Evolutionary conservation across 2,797 vertebrate species (phyloP).

Genomic region (Uromys caudimaculatus): DNA sequence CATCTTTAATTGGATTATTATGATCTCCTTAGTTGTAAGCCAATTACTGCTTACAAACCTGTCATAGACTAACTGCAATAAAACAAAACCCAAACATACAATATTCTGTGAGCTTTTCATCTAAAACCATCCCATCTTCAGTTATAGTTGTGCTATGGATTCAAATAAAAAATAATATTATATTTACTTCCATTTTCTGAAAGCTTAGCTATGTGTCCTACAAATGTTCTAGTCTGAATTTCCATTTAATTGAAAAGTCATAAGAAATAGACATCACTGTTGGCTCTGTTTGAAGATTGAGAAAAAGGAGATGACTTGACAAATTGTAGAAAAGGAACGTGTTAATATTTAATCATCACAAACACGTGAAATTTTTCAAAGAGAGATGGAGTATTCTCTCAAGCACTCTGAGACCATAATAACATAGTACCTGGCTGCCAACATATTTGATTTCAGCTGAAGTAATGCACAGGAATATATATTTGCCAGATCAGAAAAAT

Average conservation of each 20-base stretch:
- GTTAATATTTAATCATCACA: constrained; percentile 16
- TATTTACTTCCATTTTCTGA: not conserved
- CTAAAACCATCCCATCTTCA: not conserved
- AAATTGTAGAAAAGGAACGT: not conserved
- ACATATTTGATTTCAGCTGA: not conserved
- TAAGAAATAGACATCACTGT: not conserved
- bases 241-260: constrained; percentile 1
- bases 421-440: not conserved
- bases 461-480: not conserved
- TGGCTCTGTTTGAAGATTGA: not conserved
- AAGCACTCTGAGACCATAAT: not conserved
- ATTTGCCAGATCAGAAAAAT: constrained; percentile 58
- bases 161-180: not conserved
- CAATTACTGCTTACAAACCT: not conserved
- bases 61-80: not conserved
- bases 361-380: not conserved
- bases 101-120: not conserved
- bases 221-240: not conserved
- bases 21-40: not conserved
- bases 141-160: not conserved
- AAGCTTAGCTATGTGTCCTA: not conserved
- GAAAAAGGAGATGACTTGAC: not conserved
- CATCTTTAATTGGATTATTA: constrained; percentile 24
- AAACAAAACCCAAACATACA: constrained; percentile 2
- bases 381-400: not conserved